Conservation (phyloP, 2,113 vertebrate species). For the Anarrhichthys ocellatus region DNA sequence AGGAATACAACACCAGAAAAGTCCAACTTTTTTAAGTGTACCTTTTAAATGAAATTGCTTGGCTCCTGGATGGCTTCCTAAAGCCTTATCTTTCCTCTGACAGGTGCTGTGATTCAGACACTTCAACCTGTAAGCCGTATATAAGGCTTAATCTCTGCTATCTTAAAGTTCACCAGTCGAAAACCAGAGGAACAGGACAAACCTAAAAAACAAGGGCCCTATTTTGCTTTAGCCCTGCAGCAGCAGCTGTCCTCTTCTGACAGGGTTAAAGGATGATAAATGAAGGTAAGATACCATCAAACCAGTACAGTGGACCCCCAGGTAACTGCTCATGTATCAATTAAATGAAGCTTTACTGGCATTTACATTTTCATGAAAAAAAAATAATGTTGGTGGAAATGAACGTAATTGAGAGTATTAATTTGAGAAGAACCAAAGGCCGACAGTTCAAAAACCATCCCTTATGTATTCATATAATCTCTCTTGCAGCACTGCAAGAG, state of each 20-base stretch:
- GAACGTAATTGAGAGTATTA: neutral
- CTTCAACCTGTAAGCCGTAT: conserved; percentile 5
- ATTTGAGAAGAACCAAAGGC: neutral
- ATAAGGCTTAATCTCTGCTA: conserved; percentile 1
- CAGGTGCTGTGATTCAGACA: neutral
- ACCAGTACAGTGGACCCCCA: neutral
- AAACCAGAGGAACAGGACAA: neutral
- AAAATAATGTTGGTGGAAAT: neutral
- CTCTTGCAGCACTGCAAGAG: neutral
- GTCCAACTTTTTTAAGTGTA: neutral
- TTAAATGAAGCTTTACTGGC: neutral
- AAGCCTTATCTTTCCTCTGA: conserved; percentile 10
- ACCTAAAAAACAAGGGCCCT: neutral
- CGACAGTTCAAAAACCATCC: neutral
- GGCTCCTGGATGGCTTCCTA: neutral
- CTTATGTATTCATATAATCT: neutral
- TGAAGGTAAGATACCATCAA: neutral
- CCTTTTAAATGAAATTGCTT: neutral
- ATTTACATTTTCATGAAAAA: neutral
- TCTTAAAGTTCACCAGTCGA: conserved; percentile 19
- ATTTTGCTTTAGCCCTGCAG: neutral
- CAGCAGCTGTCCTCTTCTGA: neutral
- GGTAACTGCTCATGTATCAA: neutral
- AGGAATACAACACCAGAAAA: neutral
- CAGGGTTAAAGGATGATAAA: conserved; percentile 9